These are phyloP conservation scores for Cerceris rybyensis DNA, from an alignment of 2,888 invertebrate species.

Conservation along the genomic window DNA sequence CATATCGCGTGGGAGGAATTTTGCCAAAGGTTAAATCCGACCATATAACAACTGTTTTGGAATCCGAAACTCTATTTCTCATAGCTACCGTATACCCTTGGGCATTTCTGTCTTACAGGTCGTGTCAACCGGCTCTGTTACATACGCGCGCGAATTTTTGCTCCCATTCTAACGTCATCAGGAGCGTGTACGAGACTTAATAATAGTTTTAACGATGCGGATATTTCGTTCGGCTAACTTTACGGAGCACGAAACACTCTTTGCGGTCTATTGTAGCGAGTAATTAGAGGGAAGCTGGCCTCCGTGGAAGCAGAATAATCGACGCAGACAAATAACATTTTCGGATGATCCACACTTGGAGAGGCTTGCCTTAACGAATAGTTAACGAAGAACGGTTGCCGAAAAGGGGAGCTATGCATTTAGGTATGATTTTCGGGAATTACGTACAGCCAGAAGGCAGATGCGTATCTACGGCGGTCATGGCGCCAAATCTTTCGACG, in stretches of 20 bases:
- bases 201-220: constrained; percentile 38
- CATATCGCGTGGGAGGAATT: no score
- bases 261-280: constrained; percentile 25
- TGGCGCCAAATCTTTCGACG: constrained; percentile 23
- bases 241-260: constrained; percentile 27
- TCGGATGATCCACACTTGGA: constrained; percentile 1
- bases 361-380: not conserved
- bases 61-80: no score
- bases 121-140: not conserved
- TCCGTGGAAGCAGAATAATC: constrained; percentile 31
- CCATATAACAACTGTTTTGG: no score
- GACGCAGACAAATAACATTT: constrained; percentile 31
- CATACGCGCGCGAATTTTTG: not conserved
- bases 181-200: constrained; percentile 7
- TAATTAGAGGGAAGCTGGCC: constrained; percentile 29
- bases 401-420: not conserved
- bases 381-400: not conserved
- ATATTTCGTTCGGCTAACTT: constrained; percentile 17
- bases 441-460: constrained; percentile 17
- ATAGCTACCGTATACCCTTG: no score
- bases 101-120: no score
- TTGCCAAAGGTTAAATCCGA: no score
- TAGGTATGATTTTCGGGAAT: constrained; percentile 38
- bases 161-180: not conserved
- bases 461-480: constrained; percentile 30